These are phyloP conservation scores for Eclectus roratus DNA, from an alignment of 2,113 vertebrate species.

Conservation along the genomic window DNA sequence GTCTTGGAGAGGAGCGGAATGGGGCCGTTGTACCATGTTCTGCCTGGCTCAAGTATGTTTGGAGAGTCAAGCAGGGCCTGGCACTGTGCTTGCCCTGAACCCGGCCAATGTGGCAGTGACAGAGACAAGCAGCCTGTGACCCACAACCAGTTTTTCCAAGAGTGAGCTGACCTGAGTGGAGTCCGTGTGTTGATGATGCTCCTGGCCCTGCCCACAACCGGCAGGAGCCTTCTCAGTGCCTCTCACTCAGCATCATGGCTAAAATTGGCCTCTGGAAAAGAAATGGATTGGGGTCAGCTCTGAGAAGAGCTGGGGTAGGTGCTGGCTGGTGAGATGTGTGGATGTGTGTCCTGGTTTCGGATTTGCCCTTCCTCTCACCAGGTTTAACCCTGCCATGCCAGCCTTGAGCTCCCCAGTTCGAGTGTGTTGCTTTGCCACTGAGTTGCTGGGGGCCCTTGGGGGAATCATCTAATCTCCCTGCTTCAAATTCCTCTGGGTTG, in stretches of 20 bases:
- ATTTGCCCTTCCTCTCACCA: background rate
- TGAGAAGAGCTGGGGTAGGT: background rate
- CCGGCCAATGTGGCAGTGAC: background rate
- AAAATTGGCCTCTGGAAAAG: background rate
- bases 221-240: background rate
- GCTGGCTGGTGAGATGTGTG: background rate
- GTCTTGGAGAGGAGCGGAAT: background rate
- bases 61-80: background rate
- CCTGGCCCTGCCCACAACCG: background rate
- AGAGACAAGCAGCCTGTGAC: background rate
- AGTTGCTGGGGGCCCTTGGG: background rate
- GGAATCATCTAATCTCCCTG: background rate
- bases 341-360: background rate
- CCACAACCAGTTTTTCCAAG: background rate
- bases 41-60: background rate
- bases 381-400: background rate
- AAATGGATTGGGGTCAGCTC: fast-evolving
- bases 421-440: background rate
- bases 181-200: background rate
- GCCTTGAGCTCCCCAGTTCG: background rate
- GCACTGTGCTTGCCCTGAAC: background rate
- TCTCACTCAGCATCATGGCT: background rate
- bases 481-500: conserved; percentile 13
- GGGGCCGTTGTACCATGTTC: background rate
- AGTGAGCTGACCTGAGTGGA: background rate